Evolutionary conservation across 2,888 invertebrate genomes (phyloP).

Genomic region (Cantharis lateralis): DNA sequence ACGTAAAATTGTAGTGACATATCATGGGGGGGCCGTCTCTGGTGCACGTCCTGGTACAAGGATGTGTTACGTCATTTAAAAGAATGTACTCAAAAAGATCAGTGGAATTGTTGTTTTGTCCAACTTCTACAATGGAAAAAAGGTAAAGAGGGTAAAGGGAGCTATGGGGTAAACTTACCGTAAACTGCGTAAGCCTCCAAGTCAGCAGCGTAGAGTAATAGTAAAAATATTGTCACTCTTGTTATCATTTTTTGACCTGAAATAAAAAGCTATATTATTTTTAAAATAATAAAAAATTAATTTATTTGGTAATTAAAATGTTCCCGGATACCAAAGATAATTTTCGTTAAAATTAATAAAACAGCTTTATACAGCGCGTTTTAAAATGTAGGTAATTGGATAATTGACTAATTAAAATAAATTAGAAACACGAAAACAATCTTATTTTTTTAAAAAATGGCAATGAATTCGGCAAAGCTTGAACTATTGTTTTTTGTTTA

Average conservation of each 20-base stretch:
- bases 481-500: neutral
- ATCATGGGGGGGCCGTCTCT: constrained; percentile 65
- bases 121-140: neutral
- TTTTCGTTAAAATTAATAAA: neutral
- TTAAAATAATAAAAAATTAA: no score
- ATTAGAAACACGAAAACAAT: neutral
- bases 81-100: constrained; percentile 45
- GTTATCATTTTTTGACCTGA: neutral
- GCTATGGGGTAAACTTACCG: neutral
- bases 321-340: neutral
- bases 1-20: constrained; percentile 73
- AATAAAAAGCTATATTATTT: no score
- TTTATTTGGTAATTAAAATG: neutral
- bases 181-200: neutral
- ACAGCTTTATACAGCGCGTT: neutral
- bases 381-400: neutral
- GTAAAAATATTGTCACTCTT: neutral
- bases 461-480: neutral
- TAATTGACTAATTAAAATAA: neutral
- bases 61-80: constrained; percentile 46
- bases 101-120: constrained; percentile 4
- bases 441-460: neutral
- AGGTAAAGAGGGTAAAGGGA: neutral
- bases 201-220: neutral
- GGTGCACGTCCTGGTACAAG: constrained; percentile 70